These are phyloP conservation scores for Ambastaia sidthimunki DNA, from an alignment of 2,797 vertebrate genomes.

Conservation along the genomic window DNA sequence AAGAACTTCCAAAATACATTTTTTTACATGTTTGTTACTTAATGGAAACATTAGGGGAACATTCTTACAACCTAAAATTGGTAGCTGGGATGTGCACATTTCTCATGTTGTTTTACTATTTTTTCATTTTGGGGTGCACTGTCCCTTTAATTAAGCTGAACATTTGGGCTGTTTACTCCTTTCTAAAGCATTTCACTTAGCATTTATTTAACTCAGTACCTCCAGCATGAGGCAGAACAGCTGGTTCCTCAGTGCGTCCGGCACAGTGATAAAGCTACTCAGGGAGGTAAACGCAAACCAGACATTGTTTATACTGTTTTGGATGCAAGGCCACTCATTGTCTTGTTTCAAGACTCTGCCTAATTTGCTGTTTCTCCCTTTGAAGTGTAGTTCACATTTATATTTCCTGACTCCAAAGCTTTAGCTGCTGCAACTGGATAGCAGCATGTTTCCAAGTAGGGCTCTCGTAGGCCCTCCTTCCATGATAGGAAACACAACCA, in stretches of 20 bases:
- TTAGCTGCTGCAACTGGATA: constrained; percentile 78
- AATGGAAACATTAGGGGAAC: too few species aligned
- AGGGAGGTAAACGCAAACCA: constrained; percentile 71
- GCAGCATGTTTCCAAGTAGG: constrained; percentile 81
- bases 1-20: too few species aligned
- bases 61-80: too few species aligned
- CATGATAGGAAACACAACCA: constrained; percentile 84
- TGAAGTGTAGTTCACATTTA: constrained; percentile 79
- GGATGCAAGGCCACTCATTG: constrained; percentile 81
- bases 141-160: neutral
- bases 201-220: constrained; percentile 43
- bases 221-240: neutral
- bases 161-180: constrained; percentile 3
- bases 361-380: constrained; percentile 79
- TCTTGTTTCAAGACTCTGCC: constrained; percentile 78
- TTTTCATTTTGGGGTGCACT: neutral
- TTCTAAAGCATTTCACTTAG: constrained; percentile 50
- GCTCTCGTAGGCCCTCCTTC: constrained; percentile 70
- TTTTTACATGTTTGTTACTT: too few species aligned
- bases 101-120: neutral
- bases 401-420: constrained; percentile 76
- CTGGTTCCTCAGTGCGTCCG: constrained; percentile 66
- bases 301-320: constrained; percentile 78
- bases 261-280: constrained; percentile 2
- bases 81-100: neutral